Evolutionary conservation across 1,140 invertebrate species (phyloP), one percentile per base, ranked within the genome.

Genomic region (Drosophila punjabiensis): DNA sequence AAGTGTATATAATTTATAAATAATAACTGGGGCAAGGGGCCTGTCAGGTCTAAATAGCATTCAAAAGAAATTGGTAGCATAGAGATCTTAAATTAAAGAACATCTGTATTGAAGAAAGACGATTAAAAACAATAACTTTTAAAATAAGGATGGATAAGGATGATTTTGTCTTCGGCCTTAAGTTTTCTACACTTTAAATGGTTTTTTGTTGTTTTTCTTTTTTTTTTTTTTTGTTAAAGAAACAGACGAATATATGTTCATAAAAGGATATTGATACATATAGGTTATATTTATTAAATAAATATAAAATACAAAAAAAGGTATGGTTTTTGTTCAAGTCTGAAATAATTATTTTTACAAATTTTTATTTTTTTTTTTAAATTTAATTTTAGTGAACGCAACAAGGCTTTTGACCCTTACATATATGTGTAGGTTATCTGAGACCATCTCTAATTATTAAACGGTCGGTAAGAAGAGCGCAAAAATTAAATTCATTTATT

Each of bases 1-100:
- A 82, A 67, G 69, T 68, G 48, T 56, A 43, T 45, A 82, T 88
- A 77, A 87, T 86, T 86, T 82, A 87, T 87, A 66, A 67, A 79
- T 70, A 68, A 76, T 70, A 76, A 43, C 5, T 75, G 20, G 30
- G 28, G 18, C 50, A 39, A n/a, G 11, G n/a, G 7, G 8, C 16
- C 10, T 14, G 30, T 71, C 43, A 47, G 43, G 45, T 73, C 20
- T 43, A 76, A 67, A 61, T 61, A 66, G 43, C 28, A 52, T 47
- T 41, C 20, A 52, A 59, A 41, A 35, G 28, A 76, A 76, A 76
- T 59, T 76, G 61, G 32, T 1, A 2, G 37, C 20, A 24, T 24
- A 24, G 24, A 24, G 24, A 58, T 10, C 16, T 52, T 30, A 10
- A 45, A 20, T 11, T 45, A 11, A 33, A 10, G 11, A 37, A 37